These are phyloP conservation scores for Siderastrea siderea DNA, from an alignment of 92 coral and sea anemone genomes.

Conservation along the genomic window DNA sequence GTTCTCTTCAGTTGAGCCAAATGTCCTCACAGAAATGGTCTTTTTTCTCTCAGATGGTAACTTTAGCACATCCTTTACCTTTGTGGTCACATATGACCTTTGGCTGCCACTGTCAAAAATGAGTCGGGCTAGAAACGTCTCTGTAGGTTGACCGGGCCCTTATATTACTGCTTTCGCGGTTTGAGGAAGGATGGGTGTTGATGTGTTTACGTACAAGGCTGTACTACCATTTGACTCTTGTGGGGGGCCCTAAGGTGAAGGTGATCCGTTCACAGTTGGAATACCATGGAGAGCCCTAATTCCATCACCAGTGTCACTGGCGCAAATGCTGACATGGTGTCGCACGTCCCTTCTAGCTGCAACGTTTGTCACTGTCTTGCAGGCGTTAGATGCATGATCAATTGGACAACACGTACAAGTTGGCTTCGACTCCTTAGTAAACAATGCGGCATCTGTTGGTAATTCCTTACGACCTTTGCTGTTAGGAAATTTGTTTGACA, in stretches of 20 bases:
- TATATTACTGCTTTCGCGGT: constrained; percentile 17
- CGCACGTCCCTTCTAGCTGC: constrained; percentile 20
- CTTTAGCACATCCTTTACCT: constrained; percentile 23
- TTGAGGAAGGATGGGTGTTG: too few relatives aligned
- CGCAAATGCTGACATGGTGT: constrained; percentile 58
- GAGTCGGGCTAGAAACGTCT: neutral
- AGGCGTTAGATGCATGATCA: constrained; percentile 52
- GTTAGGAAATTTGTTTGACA: neutral
- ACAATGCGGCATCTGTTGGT: constrained; percentile 31
- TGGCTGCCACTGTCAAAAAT: constrained; percentile 35
- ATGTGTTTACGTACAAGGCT: neutral
- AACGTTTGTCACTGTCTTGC: constrained; percentile 48
- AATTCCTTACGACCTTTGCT: constrained; percentile 27
- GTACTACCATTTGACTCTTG: neutral
- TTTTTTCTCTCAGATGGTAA: constrained; percentile 55
- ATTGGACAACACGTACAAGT: neutral
- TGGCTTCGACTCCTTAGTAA: constrained; percentile 19
- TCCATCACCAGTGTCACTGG: constrained; percentile 13
- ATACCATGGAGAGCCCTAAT: neutral
- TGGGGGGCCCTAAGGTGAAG: neutral
- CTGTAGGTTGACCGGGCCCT: constrained; percentile 15
- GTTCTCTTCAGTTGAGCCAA: constrained; percentile 62
- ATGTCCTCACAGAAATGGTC: constrained; percentile 61
- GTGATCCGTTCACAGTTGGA: neutral
- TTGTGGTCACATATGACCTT: constrained; percentile 57